Conservation (phyloP, 2,797 vertebrate species). For the Sebastiscus albofasciatus region DNA sequence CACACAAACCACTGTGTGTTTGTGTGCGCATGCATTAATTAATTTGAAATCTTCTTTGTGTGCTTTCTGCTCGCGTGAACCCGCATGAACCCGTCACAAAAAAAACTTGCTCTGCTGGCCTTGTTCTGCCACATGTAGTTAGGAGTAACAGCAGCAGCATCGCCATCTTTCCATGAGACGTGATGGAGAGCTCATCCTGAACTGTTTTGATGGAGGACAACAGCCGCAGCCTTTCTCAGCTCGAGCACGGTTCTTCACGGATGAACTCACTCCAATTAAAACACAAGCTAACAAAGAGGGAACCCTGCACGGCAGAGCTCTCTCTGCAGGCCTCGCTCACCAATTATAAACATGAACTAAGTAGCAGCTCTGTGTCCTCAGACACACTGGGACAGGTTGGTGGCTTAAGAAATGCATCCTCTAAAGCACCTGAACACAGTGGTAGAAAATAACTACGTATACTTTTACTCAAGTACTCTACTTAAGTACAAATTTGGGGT, state of each 20-base stretch:
- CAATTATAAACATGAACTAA: slow-evolving; percentile 14
- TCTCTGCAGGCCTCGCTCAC: slow-evolving; percentile 19
- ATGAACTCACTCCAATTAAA: slow-evolving; percentile 66
- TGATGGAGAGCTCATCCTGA: slow-evolving; percentile 28
- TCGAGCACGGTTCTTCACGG: slow-evolving; percentile 39
- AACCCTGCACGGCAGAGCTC: not conserved
- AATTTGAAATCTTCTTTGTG: not conserved
- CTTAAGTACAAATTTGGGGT: not conserved
- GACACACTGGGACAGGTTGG: not conserved
- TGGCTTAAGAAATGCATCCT: not conserved
- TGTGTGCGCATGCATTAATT: slow-evolving; percentile 25
- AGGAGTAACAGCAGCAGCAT: slow-evolving; percentile 11
- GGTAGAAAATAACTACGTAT: not conserved
- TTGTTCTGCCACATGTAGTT: slow-evolving; percentile 51
- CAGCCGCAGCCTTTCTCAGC: slow-evolving; percentile 31
- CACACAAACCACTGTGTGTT: slow-evolving; percentile 17
- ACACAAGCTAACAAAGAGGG: slow-evolving; percentile 42
- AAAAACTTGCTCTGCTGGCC: slow-evolving; percentile 18
- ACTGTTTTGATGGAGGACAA: slow-evolving; percentile 6
- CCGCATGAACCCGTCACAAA: slow-evolving; percentile 1
- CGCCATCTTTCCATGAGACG: not conserved
- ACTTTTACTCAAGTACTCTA: not conserved
- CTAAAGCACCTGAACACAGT: not conserved
- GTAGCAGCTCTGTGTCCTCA: not conserved
- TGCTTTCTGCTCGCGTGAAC: not conserved